Base-by-base conservation (phyloP, 2,797 vertebrate species). In the Fringilla coelebs region DNA sequence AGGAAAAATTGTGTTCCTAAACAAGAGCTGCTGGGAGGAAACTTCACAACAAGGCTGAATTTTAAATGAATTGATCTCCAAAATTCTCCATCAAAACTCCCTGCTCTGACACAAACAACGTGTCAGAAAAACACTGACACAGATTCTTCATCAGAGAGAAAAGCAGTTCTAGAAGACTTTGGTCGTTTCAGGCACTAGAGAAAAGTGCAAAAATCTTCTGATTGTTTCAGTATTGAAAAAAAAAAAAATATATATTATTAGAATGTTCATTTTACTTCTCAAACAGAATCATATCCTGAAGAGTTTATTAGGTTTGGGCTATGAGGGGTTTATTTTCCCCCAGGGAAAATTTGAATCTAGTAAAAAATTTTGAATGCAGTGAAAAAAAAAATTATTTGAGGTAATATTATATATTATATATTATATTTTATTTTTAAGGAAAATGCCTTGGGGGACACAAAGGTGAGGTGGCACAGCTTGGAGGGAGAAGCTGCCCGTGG, bases 221-320 rank as follows among this genome's bases (percentile, higher is more conserved):
- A 4, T 13, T 2, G 18, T 14, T 88, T 52, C 55, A 20, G 7
- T 17, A n/a, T 2, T 18, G 32, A 16, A 66, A 71, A 36, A 6
- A 71, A 36, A 6, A 26, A 14, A 5, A 4, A 52, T 5, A 15
- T 16, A 17, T 25, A 11, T 19, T 43, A 32, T 21, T 16, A 22
- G 13, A 17, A 11, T 10, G 2, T 61, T 75, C 2, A 43, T 52
- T 43, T 46, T 21, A 3, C 2, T 38, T 57, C 41, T 11, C 29
- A 84, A 83, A 85, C 3, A 2, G 2, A 40, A 31, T 95, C 75
- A 95, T 24, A 67, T 82, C 81, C 88, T 85, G 63, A 40, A 32
- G 32, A 79, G 18, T 85, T 96, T 32, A 48, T 72, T 85, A 81
- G 57, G 11, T 73, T 87, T 88, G 71, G 78, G 31, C 38, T 85